Percentiles rank a stretch among this genome's conserved stretches.
These are phyloP conservation scores for Trigoniulus corallinus DNA, from an alignment of 1,140 invertebrate species.

Conservation along the genomic window DNA sequence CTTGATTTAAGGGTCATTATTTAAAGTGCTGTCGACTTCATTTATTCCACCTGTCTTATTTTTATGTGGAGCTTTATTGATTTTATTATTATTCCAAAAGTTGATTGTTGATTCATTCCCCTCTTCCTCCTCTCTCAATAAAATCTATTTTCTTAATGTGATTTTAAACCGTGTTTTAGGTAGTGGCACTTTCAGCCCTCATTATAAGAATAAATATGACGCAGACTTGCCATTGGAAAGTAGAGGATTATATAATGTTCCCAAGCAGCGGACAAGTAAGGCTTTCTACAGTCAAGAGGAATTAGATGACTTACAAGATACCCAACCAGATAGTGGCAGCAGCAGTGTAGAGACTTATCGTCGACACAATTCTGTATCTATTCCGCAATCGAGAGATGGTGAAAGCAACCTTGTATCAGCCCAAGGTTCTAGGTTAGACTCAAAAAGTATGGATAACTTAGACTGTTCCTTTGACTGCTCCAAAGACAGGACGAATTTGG, in stretches of 20 bases:
- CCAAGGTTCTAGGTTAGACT: not conserved
- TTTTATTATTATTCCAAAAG: no score
- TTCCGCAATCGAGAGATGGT: not conserved
- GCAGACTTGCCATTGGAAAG: not conserved
- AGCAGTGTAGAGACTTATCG: not conserved
- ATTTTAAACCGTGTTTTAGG: not conserved
- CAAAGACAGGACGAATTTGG: not conserved
- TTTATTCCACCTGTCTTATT: no score
- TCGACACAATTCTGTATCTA: not conserved
- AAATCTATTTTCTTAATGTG: no score
- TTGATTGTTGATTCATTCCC: no score
- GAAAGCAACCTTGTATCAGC: not conserved
- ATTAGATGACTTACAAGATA: constrained; percentile 11
- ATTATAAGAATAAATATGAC: constrained; percentile 6
- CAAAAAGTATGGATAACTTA: constrained; percentile 4
- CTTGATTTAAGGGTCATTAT: no score
- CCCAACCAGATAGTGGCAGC: not conserved
- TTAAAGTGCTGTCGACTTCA: no score
- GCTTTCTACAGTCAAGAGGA: constrained; percentile 18
- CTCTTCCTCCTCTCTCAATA: no score
- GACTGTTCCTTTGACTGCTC: constrained; percentile 1
- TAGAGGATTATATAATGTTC: constrained; percentile 25
- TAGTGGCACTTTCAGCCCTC: constrained; percentile 6
- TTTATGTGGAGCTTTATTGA: no score
- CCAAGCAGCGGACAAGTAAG: constrained; percentile 24